A percentile compares a stretch with the other conserved stretches of the same genome.
Evolutionary conservation across 2,888 invertebrate species (phyloP).

Genomic region (Pseudococcus jackbeardsleyi): DNA sequence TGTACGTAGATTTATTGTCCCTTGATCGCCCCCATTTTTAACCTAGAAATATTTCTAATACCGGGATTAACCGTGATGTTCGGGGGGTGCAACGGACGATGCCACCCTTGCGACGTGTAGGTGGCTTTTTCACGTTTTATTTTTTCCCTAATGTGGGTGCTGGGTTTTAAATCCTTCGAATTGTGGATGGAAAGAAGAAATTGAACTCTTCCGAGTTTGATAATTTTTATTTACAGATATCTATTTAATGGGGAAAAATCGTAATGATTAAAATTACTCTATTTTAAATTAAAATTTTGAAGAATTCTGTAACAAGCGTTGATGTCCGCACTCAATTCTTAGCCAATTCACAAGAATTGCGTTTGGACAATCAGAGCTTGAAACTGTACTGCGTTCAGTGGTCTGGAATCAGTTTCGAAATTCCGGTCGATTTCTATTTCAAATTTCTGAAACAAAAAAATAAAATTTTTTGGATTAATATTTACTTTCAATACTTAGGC

Average conservation of each 20-base stretch:
- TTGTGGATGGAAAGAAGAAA: too few relatives aligned
- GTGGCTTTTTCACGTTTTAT: background rate
- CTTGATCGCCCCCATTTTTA: background rate
- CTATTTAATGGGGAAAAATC: background rate
- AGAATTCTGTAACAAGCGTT: constrained; percentile 70
- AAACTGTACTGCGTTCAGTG: constrained; percentile 68
- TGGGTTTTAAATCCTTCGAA: background rate
- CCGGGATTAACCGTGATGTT: background rate
- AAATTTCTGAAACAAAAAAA: background rate
- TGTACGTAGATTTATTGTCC: background rate
- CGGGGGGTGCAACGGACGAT: background rate
- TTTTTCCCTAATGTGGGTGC: background rate
- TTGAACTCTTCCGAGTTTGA: too few relatives aligned
- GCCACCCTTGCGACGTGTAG: background rate
- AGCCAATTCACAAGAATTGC: constrained; percentile 74
- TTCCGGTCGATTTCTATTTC: background rate
- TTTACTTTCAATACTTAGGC: too few relatives aligned
- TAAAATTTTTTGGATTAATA: too few relatives aligned
- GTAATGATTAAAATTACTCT: background rate
- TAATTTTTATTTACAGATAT: too few relatives aligned
- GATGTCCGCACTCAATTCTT: constrained; percentile 75
- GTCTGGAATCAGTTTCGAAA: background rate
- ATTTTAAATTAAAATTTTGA: background rate
- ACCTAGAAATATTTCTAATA: constrained; percentile 10
- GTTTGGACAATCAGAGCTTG: constrained; percentile 77